These are phyloP conservation scores for Pollachius pollachius DNA, from an alignment of 2,113 vertebrate genomes.

Conservation along the genomic window DNA sequence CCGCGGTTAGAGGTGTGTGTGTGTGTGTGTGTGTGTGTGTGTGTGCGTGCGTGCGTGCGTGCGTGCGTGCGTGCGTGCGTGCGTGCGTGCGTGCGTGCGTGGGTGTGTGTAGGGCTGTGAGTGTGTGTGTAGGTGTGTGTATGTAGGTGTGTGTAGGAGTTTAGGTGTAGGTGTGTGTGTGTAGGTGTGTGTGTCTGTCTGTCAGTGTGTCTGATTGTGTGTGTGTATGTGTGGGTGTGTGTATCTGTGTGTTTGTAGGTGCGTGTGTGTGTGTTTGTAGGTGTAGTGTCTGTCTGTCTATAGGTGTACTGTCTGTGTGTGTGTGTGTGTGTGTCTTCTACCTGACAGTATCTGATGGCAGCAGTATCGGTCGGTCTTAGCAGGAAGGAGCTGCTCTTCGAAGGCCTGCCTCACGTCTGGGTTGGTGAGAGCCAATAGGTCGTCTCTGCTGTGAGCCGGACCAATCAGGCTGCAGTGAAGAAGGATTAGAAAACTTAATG, in stretches of 20 bases:
- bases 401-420: conserved; percentile 64
- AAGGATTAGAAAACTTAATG: background rate
- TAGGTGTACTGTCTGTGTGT: no score
- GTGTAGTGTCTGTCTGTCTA: no score
- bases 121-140: background rate
- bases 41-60: no score
- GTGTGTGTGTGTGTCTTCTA: conserved; percentile 32
- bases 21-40: no score
- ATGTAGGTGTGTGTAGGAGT: no score
- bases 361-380: conserved; percentile 43
- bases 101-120: background rate
- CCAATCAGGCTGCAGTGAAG: conserved; percentile 49
- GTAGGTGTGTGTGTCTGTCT: background rate
- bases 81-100: no score
- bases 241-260: no score
- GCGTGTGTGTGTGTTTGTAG: background rate
- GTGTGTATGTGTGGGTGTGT: no score
- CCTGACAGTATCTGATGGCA: conserved; percentile 78
- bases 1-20: no score
- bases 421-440: conserved; percentile 55
- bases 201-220: background rate
- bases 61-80: background rate
- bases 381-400: conserved; percentile 70
- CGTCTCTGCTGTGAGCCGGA: conserved; percentile 48
- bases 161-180: background rate